phyloP scores from a whole-genome alignment of 2,888 invertebrate genomes.

The Euplagia quadripunctaria region DNA sequence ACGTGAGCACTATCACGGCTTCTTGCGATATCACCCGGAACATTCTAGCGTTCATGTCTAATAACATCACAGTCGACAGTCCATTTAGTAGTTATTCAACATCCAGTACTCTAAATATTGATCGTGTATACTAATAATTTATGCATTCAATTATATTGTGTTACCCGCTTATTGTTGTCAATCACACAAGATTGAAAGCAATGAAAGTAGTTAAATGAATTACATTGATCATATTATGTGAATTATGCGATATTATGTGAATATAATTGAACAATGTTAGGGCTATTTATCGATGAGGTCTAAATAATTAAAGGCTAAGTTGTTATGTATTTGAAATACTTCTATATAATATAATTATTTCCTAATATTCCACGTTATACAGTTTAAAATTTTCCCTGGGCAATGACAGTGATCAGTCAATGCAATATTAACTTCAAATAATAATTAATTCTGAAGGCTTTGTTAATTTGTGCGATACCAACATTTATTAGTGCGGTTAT shows the following conservation, averaged over 20 bases:
- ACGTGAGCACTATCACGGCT: slow-evolving; percentile 67
- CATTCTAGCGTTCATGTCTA: slow-evolving; percentile 69
- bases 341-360: not conserved
- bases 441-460: slow-evolving; percentile 53
- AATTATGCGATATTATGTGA: not conserved
- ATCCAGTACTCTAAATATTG: slow-evolving; percentile 64
- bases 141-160: slow-evolving; percentile 41
- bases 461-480: slow-evolving; percentile 45
- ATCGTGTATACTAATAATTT: slow-evolving; percentile 63
- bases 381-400: slow-evolving; percentile 40
- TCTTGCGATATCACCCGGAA: slow-evolving; percentile 61
- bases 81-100: slow-evolving; percentile 60
- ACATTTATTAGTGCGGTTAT: slow-evolving; percentile 25
- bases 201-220: slow-evolving; percentile 32
- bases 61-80: slow-evolving; percentile 60
- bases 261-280: not conserved
- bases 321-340: not conserved
- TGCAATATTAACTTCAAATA: slow-evolving; percentile 52
- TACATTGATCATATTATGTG: slow-evolving; percentile 32
- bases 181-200: slow-evolving; percentile 25
- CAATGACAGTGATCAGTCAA: slow-evolving; percentile 45
- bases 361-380: not conserved
- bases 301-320: not conserved
- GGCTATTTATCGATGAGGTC: not conserved
- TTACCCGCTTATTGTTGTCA: slow-evolving; percentile 35